Evolutionary conservation across 2,113 vertebrate genomes (phyloP).

Genomic region (Merops nubicus): DNA sequence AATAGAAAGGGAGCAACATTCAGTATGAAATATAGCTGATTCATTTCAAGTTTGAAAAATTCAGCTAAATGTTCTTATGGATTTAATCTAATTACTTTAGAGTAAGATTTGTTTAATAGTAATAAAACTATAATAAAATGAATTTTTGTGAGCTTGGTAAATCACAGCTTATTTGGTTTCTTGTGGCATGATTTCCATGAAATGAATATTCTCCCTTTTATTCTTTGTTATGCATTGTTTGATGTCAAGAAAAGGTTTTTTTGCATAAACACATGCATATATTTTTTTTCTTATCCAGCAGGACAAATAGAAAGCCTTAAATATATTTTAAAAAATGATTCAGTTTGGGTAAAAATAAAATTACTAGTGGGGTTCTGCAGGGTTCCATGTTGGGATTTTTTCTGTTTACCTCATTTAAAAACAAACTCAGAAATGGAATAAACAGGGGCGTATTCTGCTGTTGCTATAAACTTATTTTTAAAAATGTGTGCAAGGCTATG

Average conservation of each 20-base stretch:
- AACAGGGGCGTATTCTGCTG: background rate
- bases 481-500: background rate
- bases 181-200: background rate
- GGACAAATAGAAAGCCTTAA: background rate
- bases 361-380: background rate
- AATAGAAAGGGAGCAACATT: background rate
- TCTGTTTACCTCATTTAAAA: background rate
- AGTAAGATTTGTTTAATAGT: background rate
- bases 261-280: background rate
- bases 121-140: background rate
- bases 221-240: background rate
- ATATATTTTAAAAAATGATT: background rate
- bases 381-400: background rate
- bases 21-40: background rate
- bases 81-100: background rate
- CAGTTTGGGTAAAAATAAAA: background rate
- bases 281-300: background rate
- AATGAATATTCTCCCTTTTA: background rate
- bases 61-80: background rate
- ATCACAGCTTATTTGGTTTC: background rate
- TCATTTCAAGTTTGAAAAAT: conserved; percentile 19
- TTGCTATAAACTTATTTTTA: background rate
- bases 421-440: background rate
- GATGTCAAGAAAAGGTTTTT: background rate
- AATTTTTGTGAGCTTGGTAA: background rate